Percentiles rank a stretch among this genome's conserved stretches.
Conservation (phyloP, 2,797 vertebrate species). For the Anolis apletophallus region DNA sequence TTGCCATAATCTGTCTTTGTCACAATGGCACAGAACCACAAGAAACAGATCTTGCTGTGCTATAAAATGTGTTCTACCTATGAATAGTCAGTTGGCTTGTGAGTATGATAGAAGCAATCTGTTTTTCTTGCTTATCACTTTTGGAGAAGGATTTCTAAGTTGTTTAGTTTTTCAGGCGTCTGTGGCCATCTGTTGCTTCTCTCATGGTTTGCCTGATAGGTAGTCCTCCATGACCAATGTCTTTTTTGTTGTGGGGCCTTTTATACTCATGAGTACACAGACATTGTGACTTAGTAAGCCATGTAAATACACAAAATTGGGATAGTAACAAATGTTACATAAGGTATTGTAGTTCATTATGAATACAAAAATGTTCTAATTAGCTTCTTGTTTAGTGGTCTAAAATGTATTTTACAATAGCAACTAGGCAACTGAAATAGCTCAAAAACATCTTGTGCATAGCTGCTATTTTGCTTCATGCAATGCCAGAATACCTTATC, state of each 20-base stretch:
- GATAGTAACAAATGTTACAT: no score
- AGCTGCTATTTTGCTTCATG: no score
- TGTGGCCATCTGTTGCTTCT: not conserved
- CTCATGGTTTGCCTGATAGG: not conserved
- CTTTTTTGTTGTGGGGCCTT: not conserved
- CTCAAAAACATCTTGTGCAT: no score
- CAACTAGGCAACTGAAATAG: no score
- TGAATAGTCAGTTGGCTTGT: not conserved
- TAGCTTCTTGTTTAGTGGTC: no score
- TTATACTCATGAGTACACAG: not conserved
- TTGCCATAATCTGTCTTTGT: no score
- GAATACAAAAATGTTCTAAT: no score
- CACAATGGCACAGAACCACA: no score
- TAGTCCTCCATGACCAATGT: not conserved
- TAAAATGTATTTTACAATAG: no score
- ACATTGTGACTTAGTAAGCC: not conserved
- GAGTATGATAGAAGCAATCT: not conserved
- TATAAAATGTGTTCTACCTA: not conserved
- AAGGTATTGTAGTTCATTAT: no score
- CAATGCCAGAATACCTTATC: no score
- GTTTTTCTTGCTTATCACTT: not conserved
- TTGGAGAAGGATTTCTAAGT: not conserved
- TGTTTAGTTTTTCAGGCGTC: not conserved
- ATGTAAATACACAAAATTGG: no score
- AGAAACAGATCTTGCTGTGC: not conserved